Base-by-base conservation (phyloP, 1,140 invertebrate genomes). In the Orchesella cincta region DNA sequence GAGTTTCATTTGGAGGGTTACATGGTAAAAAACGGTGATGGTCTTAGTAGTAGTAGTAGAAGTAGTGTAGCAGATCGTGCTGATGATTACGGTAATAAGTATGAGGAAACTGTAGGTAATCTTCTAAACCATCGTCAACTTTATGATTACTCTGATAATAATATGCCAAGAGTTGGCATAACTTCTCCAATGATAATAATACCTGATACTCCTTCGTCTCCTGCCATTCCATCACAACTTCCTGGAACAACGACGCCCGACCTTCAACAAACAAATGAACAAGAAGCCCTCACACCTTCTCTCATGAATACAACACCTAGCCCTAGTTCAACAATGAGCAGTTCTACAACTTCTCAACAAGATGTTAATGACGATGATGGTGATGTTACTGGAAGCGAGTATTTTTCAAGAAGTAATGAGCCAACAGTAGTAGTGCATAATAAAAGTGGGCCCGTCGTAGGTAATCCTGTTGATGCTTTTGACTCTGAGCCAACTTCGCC, bases 381-480 rank as follows among this genome's bases (percentile, higher is more conserved):
- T 67, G 62, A 67, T 33, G 62, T 31, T 67, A 29, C 62, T 67
- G 62, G 62, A 67, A 33, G 33, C 29, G 62, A 67, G 1, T 26
- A 67, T 29, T 12, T 29, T 23, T 67, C 62, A 33, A 31, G 28
- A 33, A 67, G 62, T n/a, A 67, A 33, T 23, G 62, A 33, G 54
- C 54, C 54, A 57, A 57, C 1, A 8, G 31, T 29, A n/a, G 31
- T 8, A 29, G 26, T 8, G 26, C 12, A 33, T 3, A 31, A 23
- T 29, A 57, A 8, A 46, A 46, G 39, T 46, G 18, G 18, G n/a
- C 26, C 54, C 23, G 31, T 67, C 31, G 28, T 67, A n/a, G n/a
- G n/a, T n/a, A n/a, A n/a, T 14, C 14, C 29, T 31, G 62, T 67
- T 67, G 62, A 67, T 67, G 62, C 23, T 57, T 57, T 57, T 57